Percentiles rank a stretch among this genome's conserved stretches.
phyloP scores from a whole-genome alignment of 1,140 invertebrate species.

The Drosophila ogumai region DNA sequence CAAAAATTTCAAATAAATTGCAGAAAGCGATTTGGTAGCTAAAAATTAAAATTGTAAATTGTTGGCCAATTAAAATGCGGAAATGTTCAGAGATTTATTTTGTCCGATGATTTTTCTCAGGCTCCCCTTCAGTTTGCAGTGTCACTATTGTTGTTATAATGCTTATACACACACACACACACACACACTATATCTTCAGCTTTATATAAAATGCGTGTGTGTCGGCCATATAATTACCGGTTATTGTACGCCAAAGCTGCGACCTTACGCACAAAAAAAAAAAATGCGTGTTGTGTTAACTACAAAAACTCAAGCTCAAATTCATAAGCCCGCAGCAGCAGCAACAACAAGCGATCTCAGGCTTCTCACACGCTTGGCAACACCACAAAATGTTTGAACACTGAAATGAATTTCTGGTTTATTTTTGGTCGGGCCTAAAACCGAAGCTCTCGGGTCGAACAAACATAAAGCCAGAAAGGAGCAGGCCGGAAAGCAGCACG shows the following conservation, averaged over 20 bases:
- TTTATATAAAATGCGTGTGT: slow-evolving; percentile 19
- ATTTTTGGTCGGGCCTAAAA: slow-evolving; percentile 32
- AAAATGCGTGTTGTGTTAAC: slow-evolving; percentile 67
- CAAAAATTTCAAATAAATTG: slow-evolving; percentile 8
- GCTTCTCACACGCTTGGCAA: slow-evolving; percentile 65
- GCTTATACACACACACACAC: slow-evolving; percentile 10
- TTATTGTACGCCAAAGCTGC: slow-evolving; percentile 75
- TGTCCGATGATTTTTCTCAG: slow-evolving; percentile 68
- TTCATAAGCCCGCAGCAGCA: slow-evolving; percentile 34
- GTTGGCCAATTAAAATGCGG: slow-evolving; percentile 65
- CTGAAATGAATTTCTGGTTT: slow-evolving; percentile 61
- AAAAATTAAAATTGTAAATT: slow-evolving; percentile 25
- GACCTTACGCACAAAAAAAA: slow-evolving; percentile 68
- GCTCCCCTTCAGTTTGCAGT: slow-evolving; percentile 62
- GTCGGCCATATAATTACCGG: slow-evolving; percentile 74
- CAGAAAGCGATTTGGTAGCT: not conserved
- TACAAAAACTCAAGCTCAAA: slow-evolving; percentile 19
- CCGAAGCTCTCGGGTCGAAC: slow-evolving; percentile 46
- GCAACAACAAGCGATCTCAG: slow-evolving; percentile 19
- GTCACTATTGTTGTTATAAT: slow-evolving; percentile 57
- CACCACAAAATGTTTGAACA: slow-evolving; percentile 57
- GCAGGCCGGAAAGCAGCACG: slow-evolving; percentile 44
- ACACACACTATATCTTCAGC: slow-evolving; percentile 1
- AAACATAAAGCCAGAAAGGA: slow-evolving; percentile 46
- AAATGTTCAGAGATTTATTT: slow-evolving; percentile 68